Percentiles rank a stretch among this genome's conserved stretches.
These are phyloP conservation scores for Lophotriccus pileatus DNA, from an alignment of 2,797 vertebrate genomes.

Conservation along the genomic window DNA sequence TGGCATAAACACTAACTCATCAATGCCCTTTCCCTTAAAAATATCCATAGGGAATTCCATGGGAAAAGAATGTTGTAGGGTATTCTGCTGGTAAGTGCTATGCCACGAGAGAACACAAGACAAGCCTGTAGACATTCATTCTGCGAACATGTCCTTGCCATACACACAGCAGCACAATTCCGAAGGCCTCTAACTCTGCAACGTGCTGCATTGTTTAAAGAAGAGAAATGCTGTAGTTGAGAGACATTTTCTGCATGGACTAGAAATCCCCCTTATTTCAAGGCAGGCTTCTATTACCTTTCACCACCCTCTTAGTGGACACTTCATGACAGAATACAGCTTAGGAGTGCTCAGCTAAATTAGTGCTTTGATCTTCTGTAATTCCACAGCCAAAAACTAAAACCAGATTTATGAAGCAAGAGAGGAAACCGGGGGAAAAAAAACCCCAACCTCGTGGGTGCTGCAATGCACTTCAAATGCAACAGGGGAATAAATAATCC, in stretches of 20 bases:
- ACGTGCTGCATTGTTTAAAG: conserved; percentile 39
- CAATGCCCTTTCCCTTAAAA: neutral
- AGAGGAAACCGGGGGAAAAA: neutral
- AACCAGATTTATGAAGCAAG: neutral
- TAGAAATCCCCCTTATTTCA: neutral
- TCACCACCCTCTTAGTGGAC: neutral
- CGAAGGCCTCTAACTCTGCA: conserved; percentile 32
- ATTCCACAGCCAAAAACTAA: neutral
- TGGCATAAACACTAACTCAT: neutral
- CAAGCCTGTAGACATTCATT: neutral
- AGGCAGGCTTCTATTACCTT: neutral
- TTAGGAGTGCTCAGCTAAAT: neutral
- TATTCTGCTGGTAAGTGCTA: neutral
- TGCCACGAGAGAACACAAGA: neutral
- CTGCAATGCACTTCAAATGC: neutral
- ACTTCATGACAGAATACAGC: neutral
- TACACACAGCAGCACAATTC: neutral
- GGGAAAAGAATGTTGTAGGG: neutral
- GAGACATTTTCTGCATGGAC: neutral
- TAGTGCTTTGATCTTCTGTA: neutral
- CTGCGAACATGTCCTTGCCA: neutral
- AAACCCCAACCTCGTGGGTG: neutral
- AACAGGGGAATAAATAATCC: neutral
- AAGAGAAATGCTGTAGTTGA: neutral
- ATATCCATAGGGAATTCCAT: neutral